Conservation (phyloP, 2,113 vertebrate species). For the Cyanoliseus patagonus region DNA sequence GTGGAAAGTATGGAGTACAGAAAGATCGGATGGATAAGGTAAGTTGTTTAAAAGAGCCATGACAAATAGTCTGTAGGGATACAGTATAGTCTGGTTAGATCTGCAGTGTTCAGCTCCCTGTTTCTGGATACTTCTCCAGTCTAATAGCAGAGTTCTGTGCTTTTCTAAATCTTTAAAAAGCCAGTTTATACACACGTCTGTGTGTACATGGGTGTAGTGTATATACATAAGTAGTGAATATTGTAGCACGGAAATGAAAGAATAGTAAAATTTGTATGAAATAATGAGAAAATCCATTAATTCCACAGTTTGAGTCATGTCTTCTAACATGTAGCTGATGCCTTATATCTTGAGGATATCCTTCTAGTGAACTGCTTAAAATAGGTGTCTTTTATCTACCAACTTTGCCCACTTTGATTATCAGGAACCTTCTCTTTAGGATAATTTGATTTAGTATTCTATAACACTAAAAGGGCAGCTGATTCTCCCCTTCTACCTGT, state of each 20-base stretch:
- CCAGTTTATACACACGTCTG: neutral
- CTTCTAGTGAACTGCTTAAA: neutral
- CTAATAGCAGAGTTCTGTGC: neutral
- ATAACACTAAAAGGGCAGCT: neutral
- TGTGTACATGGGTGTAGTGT: neutral
- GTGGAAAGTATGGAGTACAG: slow-evolving; percentile 94
- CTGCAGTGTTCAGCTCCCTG: neutral
- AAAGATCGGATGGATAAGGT: slow-evolving; percentile 98
- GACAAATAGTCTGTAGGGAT: neutral
- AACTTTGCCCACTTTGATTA: neutral
- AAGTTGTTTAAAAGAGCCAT: neutral
- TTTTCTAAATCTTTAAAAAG: neutral
- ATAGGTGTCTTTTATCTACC: neutral
- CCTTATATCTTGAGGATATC: neutral
- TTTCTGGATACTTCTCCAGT: neutral
- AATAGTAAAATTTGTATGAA: neutral
- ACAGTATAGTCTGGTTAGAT: neutral
- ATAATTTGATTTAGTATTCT: neutral
- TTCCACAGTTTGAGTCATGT: neutral
- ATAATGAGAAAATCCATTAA: neutral
- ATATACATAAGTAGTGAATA: neutral
- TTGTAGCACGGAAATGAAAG: neutral
- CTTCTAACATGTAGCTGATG: neutral
- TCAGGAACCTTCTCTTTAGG: neutral
- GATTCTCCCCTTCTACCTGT: neutral